phyloP scores from a whole-genome alignment of 1,140 invertebrate genomes.

The Danaus plexippus region DNA sequence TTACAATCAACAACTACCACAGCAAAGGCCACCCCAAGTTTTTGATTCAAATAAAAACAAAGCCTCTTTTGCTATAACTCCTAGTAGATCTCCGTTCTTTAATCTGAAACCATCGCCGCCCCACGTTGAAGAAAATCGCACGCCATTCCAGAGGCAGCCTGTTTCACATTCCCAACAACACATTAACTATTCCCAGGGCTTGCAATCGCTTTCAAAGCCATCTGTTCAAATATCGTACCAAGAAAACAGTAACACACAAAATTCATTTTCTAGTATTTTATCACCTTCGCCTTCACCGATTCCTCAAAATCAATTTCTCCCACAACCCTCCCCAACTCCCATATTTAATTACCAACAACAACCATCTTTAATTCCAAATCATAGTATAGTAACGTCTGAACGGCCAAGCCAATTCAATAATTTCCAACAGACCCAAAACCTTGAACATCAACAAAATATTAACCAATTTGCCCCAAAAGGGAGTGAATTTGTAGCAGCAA shows the following conservation, averaged over 20 bases:
- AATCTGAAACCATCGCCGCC: constrained; percentile 69
- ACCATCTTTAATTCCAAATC: constrained; percentile 44
- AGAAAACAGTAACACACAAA: constrained; percentile 34
- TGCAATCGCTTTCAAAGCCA: constrained; percentile 38
- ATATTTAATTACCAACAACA: constrained; percentile 56
- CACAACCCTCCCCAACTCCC: constrained; percentile 59
- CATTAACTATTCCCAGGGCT: constrained; percentile 60
- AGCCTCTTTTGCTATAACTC: constrained; percentile 35
- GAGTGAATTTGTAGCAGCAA: constrained; percentile 80
- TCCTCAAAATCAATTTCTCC: constrained; percentile 51
- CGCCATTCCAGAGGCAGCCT: constrained; percentile 51
- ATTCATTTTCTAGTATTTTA: constrained; percentile 36
- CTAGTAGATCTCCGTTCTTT: constrained; percentile 57
- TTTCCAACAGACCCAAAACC: constrained; percentile 36
- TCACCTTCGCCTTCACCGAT: constrained; percentile 49
- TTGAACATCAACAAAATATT: constrained; percentile 53
- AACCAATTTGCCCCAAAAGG: constrained; percentile 71
- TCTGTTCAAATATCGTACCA: constrained; percentile 32
- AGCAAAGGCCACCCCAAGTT: constrained; percentile 49
- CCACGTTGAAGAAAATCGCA: constrained; percentile 59
- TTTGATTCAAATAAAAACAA: constrained; percentile 56
- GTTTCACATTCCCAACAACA: constrained; percentile 53
- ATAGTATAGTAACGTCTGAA: constrained; percentile 41
- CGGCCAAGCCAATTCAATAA: constrained; percentile 37
- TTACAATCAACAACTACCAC: constrained; percentile 50